A percentile compares a stretch with the other conserved stretches of the same genome.
Evolutionary conservation across 2,888 invertebrate species (phyloP).

Genomic region (Tenthredo amoena): DNA sequence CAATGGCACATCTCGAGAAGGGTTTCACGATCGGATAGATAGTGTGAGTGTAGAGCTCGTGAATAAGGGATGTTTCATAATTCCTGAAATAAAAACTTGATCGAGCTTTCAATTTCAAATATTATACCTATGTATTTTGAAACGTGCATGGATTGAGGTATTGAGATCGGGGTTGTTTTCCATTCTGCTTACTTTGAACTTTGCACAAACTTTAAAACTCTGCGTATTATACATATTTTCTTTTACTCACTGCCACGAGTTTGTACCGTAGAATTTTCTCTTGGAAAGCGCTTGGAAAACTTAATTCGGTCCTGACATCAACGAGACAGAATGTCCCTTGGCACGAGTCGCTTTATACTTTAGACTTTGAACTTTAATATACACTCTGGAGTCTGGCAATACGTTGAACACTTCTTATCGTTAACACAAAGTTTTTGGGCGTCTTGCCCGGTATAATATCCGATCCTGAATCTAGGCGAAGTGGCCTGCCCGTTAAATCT

Average conservation of each 20-base stretch:
- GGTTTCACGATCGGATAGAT: neutral
- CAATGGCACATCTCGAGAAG: neutral
- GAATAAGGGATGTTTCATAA: neutral
- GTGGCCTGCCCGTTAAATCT: neutral
- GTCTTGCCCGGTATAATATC: neutral
- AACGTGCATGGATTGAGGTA: neutral
- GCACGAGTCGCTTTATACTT: neutral
- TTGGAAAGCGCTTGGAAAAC: neutral
- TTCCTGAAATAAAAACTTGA: neutral
- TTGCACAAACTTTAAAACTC: neutral
- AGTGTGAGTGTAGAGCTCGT: neutral
- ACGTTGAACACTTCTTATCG: neutral
- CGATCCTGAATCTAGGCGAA: neutral
- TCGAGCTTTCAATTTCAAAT: neutral
- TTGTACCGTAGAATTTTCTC: neutral
- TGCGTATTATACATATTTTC: neutral
- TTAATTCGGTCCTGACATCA: neutral
- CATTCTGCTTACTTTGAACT: neutral
- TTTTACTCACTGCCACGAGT: neutral
- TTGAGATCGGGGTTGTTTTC: neutral
- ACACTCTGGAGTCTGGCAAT: neutral
- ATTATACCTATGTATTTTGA: neutral
- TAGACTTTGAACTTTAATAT: neutral
- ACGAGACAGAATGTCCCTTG: constrained; percentile 11
- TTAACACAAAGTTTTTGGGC: constrained; percentile 11